Evolutionary conservation across 2,888 invertebrate species (phyloP).

Genomic region (Trachelus tabidus): DNA sequence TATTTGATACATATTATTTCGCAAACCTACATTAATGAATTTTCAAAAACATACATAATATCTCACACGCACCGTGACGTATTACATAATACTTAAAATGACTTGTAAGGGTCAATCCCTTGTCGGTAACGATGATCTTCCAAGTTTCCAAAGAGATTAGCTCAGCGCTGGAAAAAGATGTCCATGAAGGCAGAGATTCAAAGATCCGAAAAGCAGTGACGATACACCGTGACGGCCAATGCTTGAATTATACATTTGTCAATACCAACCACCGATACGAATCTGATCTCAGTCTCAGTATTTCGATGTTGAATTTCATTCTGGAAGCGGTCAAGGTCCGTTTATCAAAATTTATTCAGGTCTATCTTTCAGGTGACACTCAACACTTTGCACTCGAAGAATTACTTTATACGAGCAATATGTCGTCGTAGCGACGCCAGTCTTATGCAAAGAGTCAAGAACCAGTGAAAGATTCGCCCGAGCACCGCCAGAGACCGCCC

Average conservation of each 20-base stretch:
- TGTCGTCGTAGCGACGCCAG: no score
- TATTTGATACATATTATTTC: not conserved
- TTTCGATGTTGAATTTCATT: constrained; percentile 53
- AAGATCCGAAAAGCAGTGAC: not conserved
- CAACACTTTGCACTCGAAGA: not conserved
- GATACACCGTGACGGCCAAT: not conserved
- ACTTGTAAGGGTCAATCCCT: not conserved
- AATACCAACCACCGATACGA: constrained; percentile 28
- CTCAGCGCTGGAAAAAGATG: not conserved
- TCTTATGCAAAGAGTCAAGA: no score
- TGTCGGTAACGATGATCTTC: no score
- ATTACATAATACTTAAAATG: not conserved
- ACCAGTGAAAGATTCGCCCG: not conserved
- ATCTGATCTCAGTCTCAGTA: constrained; percentile 44
- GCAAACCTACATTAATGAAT: not conserved
- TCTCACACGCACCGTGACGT: not conserved
- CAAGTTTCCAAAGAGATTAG: no score
- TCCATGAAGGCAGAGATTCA: not conserved
- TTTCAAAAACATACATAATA: not conserved
- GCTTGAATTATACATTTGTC: constrained; percentile 54
- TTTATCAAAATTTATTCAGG: constrained; percentile 20
- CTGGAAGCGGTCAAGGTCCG: constrained; percentile 43
- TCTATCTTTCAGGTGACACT: not conserved
- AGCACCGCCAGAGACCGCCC: not conserved
- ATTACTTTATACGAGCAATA: no score